phyloP scores from a whole-genome alignment of 2,113 vertebrate species.

The Loxodonta africana region DNA sequence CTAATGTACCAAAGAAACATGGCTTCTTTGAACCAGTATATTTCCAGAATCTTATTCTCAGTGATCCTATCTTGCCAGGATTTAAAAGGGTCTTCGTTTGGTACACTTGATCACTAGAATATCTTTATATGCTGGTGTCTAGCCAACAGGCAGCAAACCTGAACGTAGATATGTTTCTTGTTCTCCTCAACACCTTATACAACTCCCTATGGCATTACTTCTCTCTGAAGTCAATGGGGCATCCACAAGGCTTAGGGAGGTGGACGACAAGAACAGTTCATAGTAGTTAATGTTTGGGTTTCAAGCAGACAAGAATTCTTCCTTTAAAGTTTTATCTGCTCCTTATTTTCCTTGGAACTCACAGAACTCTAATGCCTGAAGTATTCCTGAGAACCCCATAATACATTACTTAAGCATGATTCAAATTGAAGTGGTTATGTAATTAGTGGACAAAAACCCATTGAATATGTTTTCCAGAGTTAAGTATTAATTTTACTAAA shows the following conservation, averaged over 20 bases:
- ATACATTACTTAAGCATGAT: not conserved
- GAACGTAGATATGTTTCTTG: conserved; percentile 40
- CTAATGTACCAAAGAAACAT: not conserved
- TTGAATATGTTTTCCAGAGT: not conserved
- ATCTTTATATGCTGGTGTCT: conserved; percentile 33
- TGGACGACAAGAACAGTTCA: not conserved
- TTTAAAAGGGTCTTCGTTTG: conserved; percentile 42
- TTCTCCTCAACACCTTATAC: not conserved
- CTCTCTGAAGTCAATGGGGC: not conserved
- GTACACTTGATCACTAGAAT: not conserved
- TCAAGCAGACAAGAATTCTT: conserved; percentile 24
- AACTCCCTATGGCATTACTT: not conserved
- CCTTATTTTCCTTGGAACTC: conserved; percentile 33
- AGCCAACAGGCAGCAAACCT: conserved; percentile 15
- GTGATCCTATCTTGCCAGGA: conserved; percentile 33
- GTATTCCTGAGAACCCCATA: not conserved
- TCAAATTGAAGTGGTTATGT: conserved; percentile 35
- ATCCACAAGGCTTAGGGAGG: not conserved
- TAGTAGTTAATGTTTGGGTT: conserved; percentile 40
- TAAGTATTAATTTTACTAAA: conserved; percentile 48
- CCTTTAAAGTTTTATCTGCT: conserved; percentile 35
- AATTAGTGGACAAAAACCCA: not conserved
- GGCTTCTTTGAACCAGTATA: not conserved
- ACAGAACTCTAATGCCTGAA: not conserved
- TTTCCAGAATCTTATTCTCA: conserved; percentile 32